A percentile compares a stretch with the other conserved stretches of the same genome.
phyloP scores from a whole-genome alignment of 2,888 invertebrate species.

The Eugnorisma glareosa region DNA sequence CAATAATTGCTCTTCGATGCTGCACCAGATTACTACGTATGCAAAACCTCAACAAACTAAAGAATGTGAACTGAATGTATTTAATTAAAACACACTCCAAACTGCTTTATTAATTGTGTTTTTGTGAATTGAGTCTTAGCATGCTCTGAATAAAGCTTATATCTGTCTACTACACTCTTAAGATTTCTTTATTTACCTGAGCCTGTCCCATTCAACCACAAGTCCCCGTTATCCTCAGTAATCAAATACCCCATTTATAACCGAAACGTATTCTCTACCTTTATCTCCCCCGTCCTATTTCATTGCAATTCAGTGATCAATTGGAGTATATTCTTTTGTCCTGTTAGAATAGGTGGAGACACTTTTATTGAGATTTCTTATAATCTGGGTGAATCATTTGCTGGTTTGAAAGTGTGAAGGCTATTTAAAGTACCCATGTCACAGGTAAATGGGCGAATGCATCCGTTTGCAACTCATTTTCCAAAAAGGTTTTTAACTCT shows the following conservation, averaged over 20 bases:
- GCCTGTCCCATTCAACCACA: neutral
- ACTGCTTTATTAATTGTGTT: neutral
- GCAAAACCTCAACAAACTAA: neutral
- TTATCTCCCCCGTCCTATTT: constrained; percentile 29
- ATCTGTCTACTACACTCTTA: neutral
- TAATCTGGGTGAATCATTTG: constrained; percentile 14
- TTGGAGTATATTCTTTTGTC: constrained; percentile 15
- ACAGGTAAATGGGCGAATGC: neutral
- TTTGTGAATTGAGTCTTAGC: neutral
- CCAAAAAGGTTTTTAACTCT: neutral
- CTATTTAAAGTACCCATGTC: constrained; percentile 7
- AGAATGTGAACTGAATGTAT: neutral
- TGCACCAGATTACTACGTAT: neutral
- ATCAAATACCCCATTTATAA: constrained; percentile 23
- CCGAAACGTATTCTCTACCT: constrained; percentile 31
- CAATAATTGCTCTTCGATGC: neutral
- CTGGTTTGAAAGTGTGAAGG: neutral
- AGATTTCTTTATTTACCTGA: constrained; percentile 26
- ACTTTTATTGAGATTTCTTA: constrained; percentile 35
- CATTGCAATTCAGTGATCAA: constrained; percentile 32
- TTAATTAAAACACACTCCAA: neutral
- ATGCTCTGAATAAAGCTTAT: neutral
- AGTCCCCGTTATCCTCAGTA: neutral
- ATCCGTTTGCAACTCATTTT: neutral
- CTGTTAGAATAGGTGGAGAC: constrained; percentile 12